Percentiles rank a stretch among this genome's conserved stretches.
phyloP scores from a whole-genome alignment of 2,888 invertebrate species.

The Dicranocentrus wangi region DNA sequence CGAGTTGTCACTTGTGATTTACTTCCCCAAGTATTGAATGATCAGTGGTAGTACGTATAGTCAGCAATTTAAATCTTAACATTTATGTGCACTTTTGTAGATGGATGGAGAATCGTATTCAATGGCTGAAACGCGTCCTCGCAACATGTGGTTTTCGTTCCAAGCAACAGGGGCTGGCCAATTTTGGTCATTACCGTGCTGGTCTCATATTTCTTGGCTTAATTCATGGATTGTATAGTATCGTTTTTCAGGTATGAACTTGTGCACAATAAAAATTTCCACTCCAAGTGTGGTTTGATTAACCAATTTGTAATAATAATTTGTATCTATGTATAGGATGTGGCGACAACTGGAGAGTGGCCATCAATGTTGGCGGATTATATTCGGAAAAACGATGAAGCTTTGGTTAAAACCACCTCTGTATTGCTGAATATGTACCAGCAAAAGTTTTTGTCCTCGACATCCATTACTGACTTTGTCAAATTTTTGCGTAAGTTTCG shows the following conservation, averaged over 20 bases:
- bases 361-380: slow-evolving; percentile 91
- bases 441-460: slow-evolving; percentile 91
- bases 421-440: slow-evolving; percentile 86
- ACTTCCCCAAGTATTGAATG: too few species aligned
- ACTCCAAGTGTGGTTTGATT: too few species aligned
- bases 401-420: slow-evolving; percentile 90
- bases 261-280: not conserved
- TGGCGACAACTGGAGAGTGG: slow-evolving; percentile 86
- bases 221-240: slow-evolving; percentile 87
- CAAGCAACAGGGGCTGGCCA: slow-evolving; percentile 76
- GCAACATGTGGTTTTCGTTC: slow-evolving; percentile 85
- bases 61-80: too few species aligned
- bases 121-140: slow-evolving; percentile 85
- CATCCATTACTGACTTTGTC: slow-evolving; percentile 92
- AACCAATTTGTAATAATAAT: not conserved
- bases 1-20: too few species aligned
- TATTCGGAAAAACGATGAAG: slow-evolving; percentile 94
- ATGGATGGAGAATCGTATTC: slow-evolving; percentile 84
- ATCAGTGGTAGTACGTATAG: too few species aligned
- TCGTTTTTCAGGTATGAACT: slow-evolving; percentile 90
- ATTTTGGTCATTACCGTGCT: slow-evolving; percentile 74
- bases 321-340: slow-evolving; percentile 73
- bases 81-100: slow-evolving; percentile 74
- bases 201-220: slow-evolving; percentile 87
- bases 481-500: slow-evolving; percentile 85